A percentile compares a stretch with the other conserved stretches of the same genome.
Conservation (phyloP, 2,797 vertebrate species). For the Parauchenoglanis ngamensis region DNA sequence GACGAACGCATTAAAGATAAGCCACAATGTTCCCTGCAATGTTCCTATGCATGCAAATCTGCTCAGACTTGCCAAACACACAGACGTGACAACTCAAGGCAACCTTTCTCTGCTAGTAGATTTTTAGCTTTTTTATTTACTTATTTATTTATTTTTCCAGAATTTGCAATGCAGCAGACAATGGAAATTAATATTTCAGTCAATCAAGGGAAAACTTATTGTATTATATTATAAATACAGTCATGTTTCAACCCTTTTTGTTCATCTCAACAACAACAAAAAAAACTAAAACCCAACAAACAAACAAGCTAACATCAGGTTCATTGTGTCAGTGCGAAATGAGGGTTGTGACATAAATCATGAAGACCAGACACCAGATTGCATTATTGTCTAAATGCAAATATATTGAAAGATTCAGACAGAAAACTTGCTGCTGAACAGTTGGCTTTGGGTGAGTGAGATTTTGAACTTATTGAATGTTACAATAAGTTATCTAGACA, state of each 20-base stretch:
- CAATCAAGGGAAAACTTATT: background rate
- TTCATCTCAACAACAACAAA: background rate
- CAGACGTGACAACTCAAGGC: constrained; percentile 54
- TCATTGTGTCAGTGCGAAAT: background rate
- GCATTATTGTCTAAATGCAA: background rate
- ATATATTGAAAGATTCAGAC: background rate
- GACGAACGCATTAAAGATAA: constrained; percentile 53
- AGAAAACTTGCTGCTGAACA: background rate
- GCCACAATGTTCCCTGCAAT: constrained; percentile 39
- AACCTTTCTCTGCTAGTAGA: background rate
- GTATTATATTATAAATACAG: background rate
- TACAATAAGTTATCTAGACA: background rate
- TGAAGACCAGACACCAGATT: background rate
- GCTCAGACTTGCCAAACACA: constrained; percentile 54
- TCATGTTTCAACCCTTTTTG: background rate
- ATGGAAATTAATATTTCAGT: background rate
- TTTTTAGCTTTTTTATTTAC: background rate
- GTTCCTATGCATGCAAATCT: constrained; percentile 61
- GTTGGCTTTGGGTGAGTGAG: background rate
- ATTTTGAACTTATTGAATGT: background rate
- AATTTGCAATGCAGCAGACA: background rate
- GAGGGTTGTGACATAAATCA: background rate
- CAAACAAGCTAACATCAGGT: background rate
- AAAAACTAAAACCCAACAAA: background rate
- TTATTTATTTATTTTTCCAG: constrained; percentile 5